Base-by-base conservation (phyloP, 2,113 vertebrate species). In the Lonchura striata region DNA sequence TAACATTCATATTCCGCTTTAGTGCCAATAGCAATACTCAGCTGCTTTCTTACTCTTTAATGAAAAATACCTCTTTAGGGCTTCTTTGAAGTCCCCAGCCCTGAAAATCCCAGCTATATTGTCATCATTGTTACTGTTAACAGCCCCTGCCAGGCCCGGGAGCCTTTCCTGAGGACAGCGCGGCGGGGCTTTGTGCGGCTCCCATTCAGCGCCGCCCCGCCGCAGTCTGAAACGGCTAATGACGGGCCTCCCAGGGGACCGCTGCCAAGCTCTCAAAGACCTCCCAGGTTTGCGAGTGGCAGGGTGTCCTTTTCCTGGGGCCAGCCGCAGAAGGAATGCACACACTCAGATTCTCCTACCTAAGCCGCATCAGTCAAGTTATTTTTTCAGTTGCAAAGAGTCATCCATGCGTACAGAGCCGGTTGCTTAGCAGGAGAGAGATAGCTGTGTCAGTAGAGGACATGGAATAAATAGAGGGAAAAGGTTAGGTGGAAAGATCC, bases 191-290 rank as follows among this genome's bases (percentile, higher is more conserved):
- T 95, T 95, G 94, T 96, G 65, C 64, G 0, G 10, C 92, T 64
- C 54, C 77, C 79, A 85, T 96, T 93, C 82, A 96, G 77, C 60
- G 28, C 77, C n/a, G n/a, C n/a, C n/a, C n/a, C n/a, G n/a, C n/a
- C n/a, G n/a, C 90, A 12, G 71, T 74, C 56, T 63, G 82, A 86
- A 95, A 93, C 88, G 92, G 92, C 94, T 95, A 90, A 92, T 95
- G 95, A 96, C 41, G 30, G 95, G 60, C 94, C 92, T 93, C 95
- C 92, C 92, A 18, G 85, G 85, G 88, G 71, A 50, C 66, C 28
- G 74, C 94, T 96, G 92, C 93, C 94, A 95, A 69, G 21, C 59
- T 47, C 92, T 95, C 85, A 94, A 95, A 97, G 96, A 97, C 96
- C 96, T 95, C 96, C 96, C 92, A 97, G 92, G 88, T 92, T 96